Base-by-base conservation (phyloP, 2,888 invertebrate species). In the Cordilura impudica region DNA sequence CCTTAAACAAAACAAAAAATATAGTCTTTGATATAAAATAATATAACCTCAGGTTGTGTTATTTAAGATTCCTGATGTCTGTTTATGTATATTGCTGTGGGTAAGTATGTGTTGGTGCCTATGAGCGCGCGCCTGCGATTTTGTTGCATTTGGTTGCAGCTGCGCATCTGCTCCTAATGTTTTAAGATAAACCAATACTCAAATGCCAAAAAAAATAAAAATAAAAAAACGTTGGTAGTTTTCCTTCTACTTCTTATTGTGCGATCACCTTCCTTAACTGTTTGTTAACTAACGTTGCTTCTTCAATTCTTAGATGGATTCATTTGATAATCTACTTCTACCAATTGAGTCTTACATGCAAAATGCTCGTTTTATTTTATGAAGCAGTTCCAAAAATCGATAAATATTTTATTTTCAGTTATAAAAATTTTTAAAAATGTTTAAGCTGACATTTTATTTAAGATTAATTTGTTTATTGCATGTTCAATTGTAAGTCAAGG, bases 1-100 rank as follows among this genome's bases (percentile, higher is more conserved):
- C 79, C 79, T 63, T 71, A 75, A 79, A 79, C 66, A 75, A 78
- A 65, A 65, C 56, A 65, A 61, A 66, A 53, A 29, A 47, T 6
- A 12, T 8, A 23, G 67, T 75, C 66, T 66, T 67, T 75, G 67
- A 79, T 75, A 72, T 71, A 79, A 79, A 75, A 75, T 67, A 67
- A 79, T 72, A 71, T 75, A 72, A 79, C 79, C 79, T 72, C 63
- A 75, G 79, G 75, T 75, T 63, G 71, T 63, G 75, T 75, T 75
- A 71, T 75, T 75, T 45, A 56, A 61, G 66, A 75, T 71, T 53
- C 31, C 35, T 67, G 58, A 47, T 18, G 49, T 14, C 29, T 31
- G n/a, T 49, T 12, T 16, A 39, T 29, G 61, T 31, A 39, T 49
- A 56, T 1, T 49, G 49, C n/a, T 35, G 19, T 16, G 6, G 18